These are phyloP conservation scores for Calonectris borealis DNA, from an alignment of 2,113 vertebrate genomes.

Conservation along the genomic window DNA sequence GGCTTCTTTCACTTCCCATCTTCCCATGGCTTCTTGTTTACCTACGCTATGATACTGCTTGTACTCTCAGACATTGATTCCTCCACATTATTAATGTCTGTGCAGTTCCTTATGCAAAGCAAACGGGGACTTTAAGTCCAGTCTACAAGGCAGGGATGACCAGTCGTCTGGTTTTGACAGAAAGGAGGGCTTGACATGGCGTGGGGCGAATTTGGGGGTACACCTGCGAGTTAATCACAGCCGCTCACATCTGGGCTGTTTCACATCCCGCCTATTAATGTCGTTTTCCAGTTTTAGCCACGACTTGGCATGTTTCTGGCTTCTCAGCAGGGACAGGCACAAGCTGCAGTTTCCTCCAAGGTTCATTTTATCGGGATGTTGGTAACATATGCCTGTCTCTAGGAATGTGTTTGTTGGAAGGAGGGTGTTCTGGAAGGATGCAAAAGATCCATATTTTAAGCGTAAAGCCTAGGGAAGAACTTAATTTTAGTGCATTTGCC, in stretches of 20 bases:
- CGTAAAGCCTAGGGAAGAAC: not conserved
- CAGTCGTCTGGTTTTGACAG: not conserved
- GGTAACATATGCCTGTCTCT: constrained; percentile 18
- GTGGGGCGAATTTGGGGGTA: not conserved
- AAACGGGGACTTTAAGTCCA: not conserved
- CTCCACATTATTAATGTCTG: not conserved
- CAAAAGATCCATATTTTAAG: constrained; percentile 14
- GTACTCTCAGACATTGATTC: too few relatives aligned
- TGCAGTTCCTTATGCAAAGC: not conserved
- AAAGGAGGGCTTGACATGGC: not conserved
- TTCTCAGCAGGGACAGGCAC: constrained; percentile 13
- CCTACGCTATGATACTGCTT: too few relatives aligned
- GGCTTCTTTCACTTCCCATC: too few relatives aligned
- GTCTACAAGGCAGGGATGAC: not conserved
- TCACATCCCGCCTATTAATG: not conserved
- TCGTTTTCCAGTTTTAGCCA: not conserved
- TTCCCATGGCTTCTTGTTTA: too few relatives aligned
- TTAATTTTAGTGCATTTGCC: constrained; percentile 36
- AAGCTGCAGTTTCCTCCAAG: not conserved
- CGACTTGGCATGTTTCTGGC: not conserved
- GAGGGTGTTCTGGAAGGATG: constrained; percentile 25
- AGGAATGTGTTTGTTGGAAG: constrained; percentile 8
- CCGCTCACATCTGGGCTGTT: not conserved
- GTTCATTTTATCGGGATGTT: not conserved
- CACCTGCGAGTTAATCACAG: rapidly evolving